Conservation (phyloP, 2,797 vertebrate genomes). For the Artibeus lituratus region DNA sequence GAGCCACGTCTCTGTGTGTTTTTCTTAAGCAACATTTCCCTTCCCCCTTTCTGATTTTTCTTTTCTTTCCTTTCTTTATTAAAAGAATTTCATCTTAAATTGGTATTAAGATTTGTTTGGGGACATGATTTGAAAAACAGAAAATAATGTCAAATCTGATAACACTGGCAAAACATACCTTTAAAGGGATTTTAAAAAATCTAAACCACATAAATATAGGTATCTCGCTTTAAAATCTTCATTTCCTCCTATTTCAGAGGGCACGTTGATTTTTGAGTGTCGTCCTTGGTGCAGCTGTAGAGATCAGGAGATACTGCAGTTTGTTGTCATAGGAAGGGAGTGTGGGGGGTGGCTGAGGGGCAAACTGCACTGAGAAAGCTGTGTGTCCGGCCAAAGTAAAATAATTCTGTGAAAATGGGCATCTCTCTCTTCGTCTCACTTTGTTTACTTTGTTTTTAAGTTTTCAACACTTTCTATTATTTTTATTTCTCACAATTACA, state of each 20-base stretch:
- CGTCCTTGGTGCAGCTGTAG: background rate
- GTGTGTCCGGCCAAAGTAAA: conserved; percentile 38
- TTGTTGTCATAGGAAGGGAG: background rate
- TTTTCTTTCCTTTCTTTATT: background rate
- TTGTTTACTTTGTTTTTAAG: background rate
- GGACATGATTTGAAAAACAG: conserved; percentile 38
- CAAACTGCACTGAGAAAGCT: background rate
- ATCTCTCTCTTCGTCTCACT: background rate
- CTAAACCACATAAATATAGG: background rate
- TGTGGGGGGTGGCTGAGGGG: background rate
- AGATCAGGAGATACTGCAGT: conserved; percentile 32
- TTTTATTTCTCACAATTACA: conserved; percentile 30
- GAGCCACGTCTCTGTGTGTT: background rate
- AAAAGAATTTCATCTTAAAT: background rate
- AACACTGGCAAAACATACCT: conserved; percentile 34
- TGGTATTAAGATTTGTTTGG: conserved; percentile 13
- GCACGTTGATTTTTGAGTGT: conserved; percentile 57
- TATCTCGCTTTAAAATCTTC: conserved; percentile 63
- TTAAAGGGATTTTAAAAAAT: conserved; percentile 46
- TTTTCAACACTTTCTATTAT: conserved; percentile 29
- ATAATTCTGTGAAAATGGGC: background rate
- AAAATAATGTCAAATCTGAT: conserved; percentile 39
- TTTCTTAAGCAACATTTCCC: background rate
- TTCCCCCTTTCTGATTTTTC: background rate
- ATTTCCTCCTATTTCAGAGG: conserved; percentile 41